Percentiles rank a stretch among this genome's conserved stretches.
These are phyloP conservation scores for Muscicapa adusta DNA, from an alignment of 2,113 vertebrate genomes.

Conservation along the genomic window DNA sequence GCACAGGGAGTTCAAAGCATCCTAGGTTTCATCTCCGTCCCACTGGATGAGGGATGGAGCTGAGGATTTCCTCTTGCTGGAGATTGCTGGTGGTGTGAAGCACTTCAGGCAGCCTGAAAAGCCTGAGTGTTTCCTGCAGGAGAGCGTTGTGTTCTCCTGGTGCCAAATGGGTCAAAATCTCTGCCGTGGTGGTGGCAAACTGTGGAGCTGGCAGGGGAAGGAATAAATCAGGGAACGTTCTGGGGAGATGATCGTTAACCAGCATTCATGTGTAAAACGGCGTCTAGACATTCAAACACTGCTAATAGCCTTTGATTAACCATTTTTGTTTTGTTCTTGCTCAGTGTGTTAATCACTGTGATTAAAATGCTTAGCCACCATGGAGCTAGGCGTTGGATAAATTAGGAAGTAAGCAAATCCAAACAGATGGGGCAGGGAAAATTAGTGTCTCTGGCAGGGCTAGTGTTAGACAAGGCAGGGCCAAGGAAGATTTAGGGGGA, in stretches of 20 bases:
- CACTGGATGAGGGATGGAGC: neutral
- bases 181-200: neutral
- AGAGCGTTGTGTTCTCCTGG: neutral
- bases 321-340: slow-evolving; percentile 65
- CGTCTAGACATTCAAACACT: slow-evolving; percentile 19
- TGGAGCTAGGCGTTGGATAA: slow-evolving; percentile 46
- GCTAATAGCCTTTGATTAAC: slow-evolving; percentile 68
- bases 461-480: neutral
- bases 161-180: slow-evolving; percentile 46
- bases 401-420: slow-evolving; percentile 60
- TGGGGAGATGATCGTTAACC: slow-evolving; percentile 52
- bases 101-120: neutral
- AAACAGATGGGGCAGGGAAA: slow-evolving; percentile 63
- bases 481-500: slow-evolving; percentile 22
- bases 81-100: neutral
- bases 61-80: neutral
- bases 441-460: slow-evolving; percentile 49
- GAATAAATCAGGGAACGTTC: neutral
- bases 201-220: neutral
- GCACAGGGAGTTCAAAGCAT: fast-evolving
- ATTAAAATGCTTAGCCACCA: slow-evolving; percentile 66
- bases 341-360: slow-evolving; percentile 66
- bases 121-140: neutral
- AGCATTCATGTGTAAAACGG: slow-evolving; percentile 47
- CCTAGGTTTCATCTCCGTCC: fast-evolving